Evolutionary conservation across 2,797 vertebrate genomes (phyloP).

Genomic region (Manis pentadactyla): DNA sequence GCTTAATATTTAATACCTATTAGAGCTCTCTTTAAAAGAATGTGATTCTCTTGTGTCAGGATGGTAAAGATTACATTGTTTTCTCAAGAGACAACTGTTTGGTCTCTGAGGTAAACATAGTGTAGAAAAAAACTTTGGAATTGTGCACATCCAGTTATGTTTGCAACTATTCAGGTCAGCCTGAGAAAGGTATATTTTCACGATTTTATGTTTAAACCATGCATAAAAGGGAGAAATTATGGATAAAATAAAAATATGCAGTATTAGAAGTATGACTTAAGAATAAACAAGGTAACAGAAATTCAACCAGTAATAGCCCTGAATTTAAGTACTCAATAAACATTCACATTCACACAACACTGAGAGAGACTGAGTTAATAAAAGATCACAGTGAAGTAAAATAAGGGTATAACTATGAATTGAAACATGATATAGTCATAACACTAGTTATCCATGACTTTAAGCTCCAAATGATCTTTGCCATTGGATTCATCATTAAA

Average conservation of each 20-base stretch:
- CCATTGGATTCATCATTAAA: neutral
- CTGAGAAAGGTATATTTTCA: neutral
- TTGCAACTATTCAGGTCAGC: neutral
- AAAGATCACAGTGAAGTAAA: constrained; percentile 50
- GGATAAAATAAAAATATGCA: constrained; percentile 9
- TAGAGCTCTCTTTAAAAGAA: constrained; percentile 38
- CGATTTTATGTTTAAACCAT: neutral
- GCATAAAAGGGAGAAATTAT: neutral
- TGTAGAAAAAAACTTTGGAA: neutral
- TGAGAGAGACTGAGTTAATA: neutral
- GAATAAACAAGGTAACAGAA: neutral
- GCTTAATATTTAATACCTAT: constrained; percentile 39
- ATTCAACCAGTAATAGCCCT: neutral
- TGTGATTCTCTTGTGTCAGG: neutral
- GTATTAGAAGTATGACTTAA: neutral
- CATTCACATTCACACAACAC: neutral
- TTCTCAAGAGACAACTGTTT: constrained; percentile 12
- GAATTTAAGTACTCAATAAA: constrained; percentile 42
- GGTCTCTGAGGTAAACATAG: neutral
- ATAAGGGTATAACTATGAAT: neutral
- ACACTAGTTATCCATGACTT: neutral
- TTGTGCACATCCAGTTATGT: neutral
- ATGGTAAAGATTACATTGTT: constrained; percentile 5
- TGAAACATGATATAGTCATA: neutral
- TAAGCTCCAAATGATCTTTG: neutral